Percentiles rank a stretch among this genome's conserved stretches.
Evolutionary conservation across 1,140 invertebrate species (phyloP).

Genomic region (Planococcus citri): DNA sequence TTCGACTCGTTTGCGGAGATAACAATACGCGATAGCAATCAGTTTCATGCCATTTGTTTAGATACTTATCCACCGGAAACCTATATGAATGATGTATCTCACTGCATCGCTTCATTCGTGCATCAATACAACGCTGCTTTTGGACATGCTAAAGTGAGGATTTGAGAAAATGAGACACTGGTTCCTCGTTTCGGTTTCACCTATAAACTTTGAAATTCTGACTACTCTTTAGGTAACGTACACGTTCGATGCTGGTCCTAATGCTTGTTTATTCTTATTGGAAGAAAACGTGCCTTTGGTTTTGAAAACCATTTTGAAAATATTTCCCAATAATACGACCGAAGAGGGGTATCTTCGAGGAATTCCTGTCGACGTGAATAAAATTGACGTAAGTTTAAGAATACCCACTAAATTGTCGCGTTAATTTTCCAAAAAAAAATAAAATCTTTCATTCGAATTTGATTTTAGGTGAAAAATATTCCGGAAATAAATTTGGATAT

Average conservation of each 20-base stretch:
- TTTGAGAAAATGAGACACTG: too few relatives aligned
- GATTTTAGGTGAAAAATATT: not conserved
- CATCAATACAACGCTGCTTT: conserved; percentile 64
- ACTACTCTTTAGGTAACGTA: conserved; percentile 60
- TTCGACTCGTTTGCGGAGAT: conserved; percentile 81
- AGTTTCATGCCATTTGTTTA: conserved; percentile 86
- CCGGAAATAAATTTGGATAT: not conserved
- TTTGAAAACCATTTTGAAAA: conserved; percentile 48
- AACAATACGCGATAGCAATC: conserved; percentile 96
- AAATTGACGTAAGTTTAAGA: not conserved
- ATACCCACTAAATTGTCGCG: not conserved
- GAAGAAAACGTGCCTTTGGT: conserved; percentile 60
- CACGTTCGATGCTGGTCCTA: conserved; percentile 95
- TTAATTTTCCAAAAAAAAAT: not conserved
- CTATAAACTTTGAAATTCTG: not conserved
- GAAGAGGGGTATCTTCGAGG: conserved; percentile 3
- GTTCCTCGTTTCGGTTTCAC: too few relatives aligned
- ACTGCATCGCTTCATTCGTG: conserved; percentile 62
- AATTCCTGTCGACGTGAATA: not conserved
- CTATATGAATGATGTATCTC: conserved; percentile 84
- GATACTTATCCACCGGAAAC: conserved; percentile 89
- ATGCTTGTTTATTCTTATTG: conserved; percentile 80
- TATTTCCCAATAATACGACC: conserved; percentile 47
- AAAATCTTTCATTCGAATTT: too few relatives aligned
- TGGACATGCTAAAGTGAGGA: conserved; percentile 52